Percentiles rank a stretch among this genome's conserved stretches.
These are phyloP conservation scores for Drosophila prostipennis DNA, from an alignment of 2,888 invertebrate genomes.

Conservation along the genomic window DNA sequence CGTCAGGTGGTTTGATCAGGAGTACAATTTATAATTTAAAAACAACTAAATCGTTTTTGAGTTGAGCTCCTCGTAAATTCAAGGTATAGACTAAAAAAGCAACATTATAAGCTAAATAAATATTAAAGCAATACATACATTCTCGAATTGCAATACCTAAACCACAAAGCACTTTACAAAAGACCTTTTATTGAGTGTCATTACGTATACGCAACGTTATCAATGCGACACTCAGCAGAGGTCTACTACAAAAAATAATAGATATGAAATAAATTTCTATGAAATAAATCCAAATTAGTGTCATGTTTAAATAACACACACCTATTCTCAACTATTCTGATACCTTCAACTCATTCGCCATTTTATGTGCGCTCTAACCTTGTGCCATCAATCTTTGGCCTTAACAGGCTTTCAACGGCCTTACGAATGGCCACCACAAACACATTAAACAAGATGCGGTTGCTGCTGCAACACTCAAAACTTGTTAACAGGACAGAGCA, in stretches of 20 bases:
- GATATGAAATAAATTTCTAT: slow-evolving; percentile 17
- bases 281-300: slow-evolving; percentile 16
- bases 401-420: slow-evolving; percentile 20
- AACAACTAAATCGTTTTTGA: neutral
- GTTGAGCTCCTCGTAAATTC: slow-evolving; percentile 60
- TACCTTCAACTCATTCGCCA: neutral
- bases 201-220: slow-evolving; percentile 39
- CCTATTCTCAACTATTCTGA: slow-evolving; percentile 8
- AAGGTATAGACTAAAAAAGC: slow-evolving; percentile 47
- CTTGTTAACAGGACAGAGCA: slow-evolving; percentile 69
- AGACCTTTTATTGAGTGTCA: neutral
- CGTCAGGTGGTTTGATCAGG: neutral
- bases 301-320: slow-evolving; percentile 13
- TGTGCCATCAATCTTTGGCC: slow-evolving; percentile 31
- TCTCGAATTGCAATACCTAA: neutral
- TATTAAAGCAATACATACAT: neutral
- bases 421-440: slow-evolving; percentile 10
- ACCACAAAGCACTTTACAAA: slow-evolving; percentile 3
- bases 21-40: too few species aligned
- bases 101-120: slow-evolving; percentile 17
- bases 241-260: neutral
- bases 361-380: slow-evolving; percentile 30
- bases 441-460: slow-evolving; percentile 33
- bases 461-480: slow-evolving; percentile 42
- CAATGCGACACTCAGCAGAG: neutral